These are phyloP conservation scores for Latrodectus geometricus DNA, from an alignment of 1,140 invertebrate genomes.

Conservation along the genomic window DNA sequence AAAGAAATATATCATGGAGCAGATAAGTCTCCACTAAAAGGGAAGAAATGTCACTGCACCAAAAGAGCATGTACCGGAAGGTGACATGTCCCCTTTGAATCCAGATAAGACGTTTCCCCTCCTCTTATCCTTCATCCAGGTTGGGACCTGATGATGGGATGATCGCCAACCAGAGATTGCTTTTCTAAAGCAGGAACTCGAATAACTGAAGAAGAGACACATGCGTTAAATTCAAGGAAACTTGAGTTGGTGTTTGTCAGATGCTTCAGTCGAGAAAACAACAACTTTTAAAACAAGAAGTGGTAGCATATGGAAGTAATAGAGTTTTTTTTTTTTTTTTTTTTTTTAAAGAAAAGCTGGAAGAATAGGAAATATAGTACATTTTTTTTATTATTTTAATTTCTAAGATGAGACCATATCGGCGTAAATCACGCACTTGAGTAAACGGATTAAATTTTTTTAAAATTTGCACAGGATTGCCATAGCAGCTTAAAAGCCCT, in stretches of 20 bases:
- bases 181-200: background rate
- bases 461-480: too few relatives aligned
- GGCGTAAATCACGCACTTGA: too few relatives aligned
- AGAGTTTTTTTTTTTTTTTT: too few relatives aligned
- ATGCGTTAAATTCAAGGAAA: background rate
- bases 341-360: too few relatives aligned
- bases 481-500: too few relatives aligned
- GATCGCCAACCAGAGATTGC: slow-evolving; percentile 33
- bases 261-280: too few relatives aligned
- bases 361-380: too few relatives aligned
- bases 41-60: background rate
- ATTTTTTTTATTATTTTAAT: too few relatives aligned
- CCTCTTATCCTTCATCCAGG: background rate
- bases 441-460: too few relatives aligned
- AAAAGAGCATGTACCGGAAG: slow-evolving; percentile 17
- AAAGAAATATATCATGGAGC: background rate
- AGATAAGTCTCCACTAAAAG: background rate
- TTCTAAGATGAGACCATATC: too few relatives aligned
- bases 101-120: slow-evolving; percentile 21
- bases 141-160: background rate
- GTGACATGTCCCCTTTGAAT: slow-evolving; percentile 40
- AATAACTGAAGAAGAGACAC: background rate
- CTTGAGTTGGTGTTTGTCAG: background rate
- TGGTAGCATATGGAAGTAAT: too few relatives aligned
- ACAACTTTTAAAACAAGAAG: too few relatives aligned